Evolutionary conservation across 53 echinoderm and acorn worm genomes (phyloP), one percentile per base, ranked within the genome.

Genomic region (Temnopleurus reevesii): DNA sequence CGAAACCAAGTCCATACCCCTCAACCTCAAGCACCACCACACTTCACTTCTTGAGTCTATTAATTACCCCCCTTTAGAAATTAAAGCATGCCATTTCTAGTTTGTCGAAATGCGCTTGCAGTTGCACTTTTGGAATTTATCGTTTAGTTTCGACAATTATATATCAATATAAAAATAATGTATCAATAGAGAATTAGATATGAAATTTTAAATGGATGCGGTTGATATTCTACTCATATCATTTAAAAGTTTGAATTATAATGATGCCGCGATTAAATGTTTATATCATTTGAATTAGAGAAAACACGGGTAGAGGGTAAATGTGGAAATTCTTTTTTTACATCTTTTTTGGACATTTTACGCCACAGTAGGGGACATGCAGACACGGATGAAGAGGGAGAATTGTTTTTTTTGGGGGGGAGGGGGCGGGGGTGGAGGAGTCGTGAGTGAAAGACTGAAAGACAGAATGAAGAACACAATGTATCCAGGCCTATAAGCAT

Each of bases 191-290:
- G n/a, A n/a, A n/a, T n/a, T n/a, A n/a, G n/a, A n/a, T n/a, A n/a
- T n/a, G n/a, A n/a, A n/a, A n/a, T n/a, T n/a, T n/a, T n/a, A n/a
- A n/a, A n/a, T 7, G 65, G 19, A 9, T 19, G 10, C 34, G 26
- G 65, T 65, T 65, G 13, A 35, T 35, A 65, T 18, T 65, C 17
- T 17, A 18, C 17, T 34, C 34, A 65, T 65, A 65, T 65, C 65
- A 65, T 65, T 65, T 35, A 65, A 65, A 65, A 65, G 4, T 2
- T 36, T 34, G 65, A 65, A 65, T 65, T 33, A 65, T 65, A 65
- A 65, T 19, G 34, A 18, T 15, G 19, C 36, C 35, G 33, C 19
- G 65, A 18, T 8, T 12, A 4, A 65, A n/a, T 65, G 0, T 8
- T 33, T 58, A 58, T 24, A 25, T n/a, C n/a, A n/a, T n/a, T n/a